Conservation (phyloP, 2,797 vertebrate genomes). For the Gymnocypris eckloni region DNA sequence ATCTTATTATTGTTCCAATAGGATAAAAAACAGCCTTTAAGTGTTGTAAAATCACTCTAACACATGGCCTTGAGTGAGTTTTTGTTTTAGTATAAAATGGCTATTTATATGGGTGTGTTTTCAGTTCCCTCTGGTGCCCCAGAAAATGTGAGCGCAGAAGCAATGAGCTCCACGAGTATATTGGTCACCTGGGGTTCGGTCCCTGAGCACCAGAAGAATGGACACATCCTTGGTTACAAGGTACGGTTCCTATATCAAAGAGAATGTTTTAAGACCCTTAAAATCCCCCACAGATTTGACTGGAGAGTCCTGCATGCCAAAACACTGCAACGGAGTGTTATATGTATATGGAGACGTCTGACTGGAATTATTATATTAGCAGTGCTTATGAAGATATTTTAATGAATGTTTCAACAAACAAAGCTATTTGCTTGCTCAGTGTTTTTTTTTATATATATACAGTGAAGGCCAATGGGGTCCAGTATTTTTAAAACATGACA, state of each 20-base stretch:
- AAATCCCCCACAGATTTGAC: conserved; percentile 18
- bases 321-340: background rate
- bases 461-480: background rate
- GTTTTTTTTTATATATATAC: background rate
- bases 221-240: conserved; percentile 92
- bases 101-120: conserved; percentile 26
- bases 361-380: background rate
- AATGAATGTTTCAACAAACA: background rate
- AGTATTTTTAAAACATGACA: background rate
- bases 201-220: conserved; percentile 86
- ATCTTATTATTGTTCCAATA: background rate
- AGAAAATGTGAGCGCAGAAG: conserved; percentile 86
- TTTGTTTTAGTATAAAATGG: conserved; percentile 17
- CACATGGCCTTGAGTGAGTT: background rate
- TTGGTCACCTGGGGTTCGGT: conserved; percentile 87
- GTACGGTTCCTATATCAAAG: conserved; percentile 70
- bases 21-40: background rate
- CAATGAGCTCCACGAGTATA: conserved; percentile 90
- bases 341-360: background rate
- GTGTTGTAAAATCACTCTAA: conserved; percentile 35
- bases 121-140: conserved; percentile 91
- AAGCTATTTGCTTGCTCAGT: background rate
- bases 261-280: conserved; percentile 37
- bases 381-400: background rate
- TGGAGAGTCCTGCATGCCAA: background rate